Base-by-base conservation (phyloP, 1,140 invertebrate genomes). In the Odontomachus brunneus region DNA sequence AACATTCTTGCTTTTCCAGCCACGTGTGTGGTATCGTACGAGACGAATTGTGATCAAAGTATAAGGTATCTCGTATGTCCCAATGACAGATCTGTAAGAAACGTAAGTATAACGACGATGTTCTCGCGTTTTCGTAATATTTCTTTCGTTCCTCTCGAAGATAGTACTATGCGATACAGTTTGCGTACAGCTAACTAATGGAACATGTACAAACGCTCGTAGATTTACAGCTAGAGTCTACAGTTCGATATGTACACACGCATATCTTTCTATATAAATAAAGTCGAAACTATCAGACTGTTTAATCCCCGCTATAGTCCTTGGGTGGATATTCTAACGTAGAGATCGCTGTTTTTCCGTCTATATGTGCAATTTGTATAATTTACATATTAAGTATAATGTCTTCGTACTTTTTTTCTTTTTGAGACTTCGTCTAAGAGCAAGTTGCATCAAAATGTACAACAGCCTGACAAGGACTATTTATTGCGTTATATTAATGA, bases 191-290 rank as follows among this genome's bases (percentile, higher is more conserved):
- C 57, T 66, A 44, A 67, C 17, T 69, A 80, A 80, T 71, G 44
- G 26, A 69, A 76, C 65, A 59, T 15, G 66, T 15, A 66, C 26
- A 19, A 76, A 71, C 63, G 51, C n/a, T 29, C 9, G 33, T 80
- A 71, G 48, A 71, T 71, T 22, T 80, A 71, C n/a, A 69, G 38
- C 51, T 71, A 78, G 3, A 19, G 12, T 7, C 33, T 69, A 67
- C 15, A 3, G 12, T 67, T 66, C 51, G 38, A 80, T 80, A 80
- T 71, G 65, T 80, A 80, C 51, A 80, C 4, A 44, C 22, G 65
- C 22, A 69, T 14, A 69, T 57, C 22, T 57, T 80, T 71, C 65
- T 80, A 80, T n/a, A 71, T 80, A 80, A 67, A 57, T 78, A 80
- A 80, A 71, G 2, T 69, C 7, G 51, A 67, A 76, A 69, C 62